These are phyloP conservation scores for Arizona elegans DNA, from an alignment of 2,113 vertebrate genomes.

Conservation along the genomic window DNA sequence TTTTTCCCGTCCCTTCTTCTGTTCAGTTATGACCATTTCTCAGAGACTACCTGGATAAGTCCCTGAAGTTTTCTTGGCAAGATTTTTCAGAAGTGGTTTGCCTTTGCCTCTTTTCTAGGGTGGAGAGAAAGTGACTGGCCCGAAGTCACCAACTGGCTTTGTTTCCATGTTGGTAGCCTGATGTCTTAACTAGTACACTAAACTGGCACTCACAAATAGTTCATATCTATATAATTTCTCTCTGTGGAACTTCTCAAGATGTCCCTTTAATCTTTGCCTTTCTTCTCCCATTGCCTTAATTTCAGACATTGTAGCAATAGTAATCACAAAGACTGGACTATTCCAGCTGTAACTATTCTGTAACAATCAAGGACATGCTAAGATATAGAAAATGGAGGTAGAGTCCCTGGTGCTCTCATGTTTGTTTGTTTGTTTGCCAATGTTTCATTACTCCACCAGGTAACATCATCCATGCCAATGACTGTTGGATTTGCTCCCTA, in stretches of 20 bases:
- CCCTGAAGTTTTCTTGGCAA: neutral
- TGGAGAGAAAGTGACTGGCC: neutral
- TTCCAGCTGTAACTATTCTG: neutral
- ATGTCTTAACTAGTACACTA: neutral
- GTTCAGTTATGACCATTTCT: neutral
- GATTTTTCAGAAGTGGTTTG: neutral
- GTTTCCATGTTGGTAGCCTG: neutral
- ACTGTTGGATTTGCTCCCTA: neutral
- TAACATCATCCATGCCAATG: neutral
- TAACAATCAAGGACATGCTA: constrained; percentile 22
- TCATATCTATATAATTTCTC: neutral
- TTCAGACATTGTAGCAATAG: neutral
- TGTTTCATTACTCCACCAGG: neutral
- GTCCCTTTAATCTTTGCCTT: constrained; percentile 5
- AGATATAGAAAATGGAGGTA: constrained; percentile 21
- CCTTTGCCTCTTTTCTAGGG: neutral
- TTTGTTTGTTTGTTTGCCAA: neutral
- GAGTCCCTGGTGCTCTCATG: neutral
- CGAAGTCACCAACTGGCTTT: neutral
- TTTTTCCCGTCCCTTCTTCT: neutral
- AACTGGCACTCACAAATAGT: neutral
- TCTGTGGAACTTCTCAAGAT: constrained; percentile 18
- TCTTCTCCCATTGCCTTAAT: neutral
- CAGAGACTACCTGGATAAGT: neutral
- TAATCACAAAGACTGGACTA: neutral